Conservation (phyloP, 2,797 vertebrate genomes). For the Pseudotriccus pelzelni region DNA sequence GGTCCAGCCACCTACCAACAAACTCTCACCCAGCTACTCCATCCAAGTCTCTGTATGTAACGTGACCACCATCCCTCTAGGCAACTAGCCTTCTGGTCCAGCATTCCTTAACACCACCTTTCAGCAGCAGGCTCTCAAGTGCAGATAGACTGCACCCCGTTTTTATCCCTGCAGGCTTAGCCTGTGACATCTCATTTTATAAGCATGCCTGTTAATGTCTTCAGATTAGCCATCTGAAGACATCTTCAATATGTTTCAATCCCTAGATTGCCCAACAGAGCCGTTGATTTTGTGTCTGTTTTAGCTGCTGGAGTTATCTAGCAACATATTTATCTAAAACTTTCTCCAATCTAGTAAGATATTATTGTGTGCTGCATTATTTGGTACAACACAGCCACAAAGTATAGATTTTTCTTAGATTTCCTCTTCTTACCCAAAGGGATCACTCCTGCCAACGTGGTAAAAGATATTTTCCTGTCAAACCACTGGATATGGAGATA, state of each 20-base stretch:
- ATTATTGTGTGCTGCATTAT: background rate
- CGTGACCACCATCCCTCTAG: background rate
- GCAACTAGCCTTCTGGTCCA: background rate
- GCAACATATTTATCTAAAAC: background rate
- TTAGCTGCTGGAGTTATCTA: background rate
- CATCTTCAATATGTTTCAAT: background rate
- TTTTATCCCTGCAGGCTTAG: background rate
- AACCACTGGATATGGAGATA: background rate
- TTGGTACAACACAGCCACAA: background rate
- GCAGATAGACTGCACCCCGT: background rate
- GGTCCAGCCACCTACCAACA: background rate
- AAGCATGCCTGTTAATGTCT: background rate
- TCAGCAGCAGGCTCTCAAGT: background rate
- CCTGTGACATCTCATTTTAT: background rate
- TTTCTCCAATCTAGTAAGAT: background rate
- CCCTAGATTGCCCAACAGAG: background rate
- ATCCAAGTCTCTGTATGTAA: background rate
- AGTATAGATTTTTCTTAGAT: background rate
- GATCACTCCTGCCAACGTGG: background rate
- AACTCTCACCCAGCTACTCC: background rate
- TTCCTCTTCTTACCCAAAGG: background rate
- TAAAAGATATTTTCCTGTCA: constrained; percentile 10
- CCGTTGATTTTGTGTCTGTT: background rate
- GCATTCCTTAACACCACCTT: background rate
- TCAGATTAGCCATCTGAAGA: background rate